Conservation (phyloP, 2,888 invertebrate genomes). For the Pogonocherus hispidulus region DNA sequence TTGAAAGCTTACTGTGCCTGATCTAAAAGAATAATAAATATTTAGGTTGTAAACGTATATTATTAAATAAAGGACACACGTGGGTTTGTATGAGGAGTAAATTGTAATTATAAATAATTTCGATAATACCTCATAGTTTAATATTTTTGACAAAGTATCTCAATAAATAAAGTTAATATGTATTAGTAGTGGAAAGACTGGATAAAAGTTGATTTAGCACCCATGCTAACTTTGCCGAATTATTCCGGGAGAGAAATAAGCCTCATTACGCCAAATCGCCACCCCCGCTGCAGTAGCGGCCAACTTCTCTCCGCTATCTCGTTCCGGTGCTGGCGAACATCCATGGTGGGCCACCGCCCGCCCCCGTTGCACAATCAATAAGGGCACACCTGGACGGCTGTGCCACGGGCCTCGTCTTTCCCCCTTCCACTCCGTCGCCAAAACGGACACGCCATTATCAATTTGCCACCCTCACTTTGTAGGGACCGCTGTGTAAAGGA, state of each 20-base stretch:
- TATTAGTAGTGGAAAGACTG: too few relatives aligned
- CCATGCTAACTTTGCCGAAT: not conserved
- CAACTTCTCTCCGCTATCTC: conserved; percentile 6
- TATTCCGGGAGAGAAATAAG: not conserved
- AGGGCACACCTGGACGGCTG: conserved; percentile 20
- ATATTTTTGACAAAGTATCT: too few relatives aligned
- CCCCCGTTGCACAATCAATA: conserved; percentile 24
- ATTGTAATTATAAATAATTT: too few relatives aligned
- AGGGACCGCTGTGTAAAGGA: not conserved
- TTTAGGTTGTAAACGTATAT: too few relatives aligned
- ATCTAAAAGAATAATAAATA: too few relatives aligned
- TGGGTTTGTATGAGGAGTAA: too few relatives aligned
- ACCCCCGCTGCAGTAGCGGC: not conserved
- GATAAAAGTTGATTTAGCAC: not conserved
- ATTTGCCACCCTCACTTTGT: conserved; percentile 9
- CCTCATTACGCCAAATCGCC: not conserved
- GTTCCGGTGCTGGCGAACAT: conserved; percentile 18
- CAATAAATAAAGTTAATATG: too few relatives aligned
- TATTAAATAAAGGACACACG: too few relatives aligned
- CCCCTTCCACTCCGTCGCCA: not conserved
- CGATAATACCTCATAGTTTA: too few relatives aligned
- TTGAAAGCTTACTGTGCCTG: too few relatives aligned
- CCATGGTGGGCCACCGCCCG: conserved; percentile 1
- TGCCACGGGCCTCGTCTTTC: not conserved
- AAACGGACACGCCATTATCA: conserved; percentile 16